A percentile compares a stretch with the other conserved stretches of the same genome.
phyloP scores from a whole-genome alignment of 2,797 vertebrate species.

The Clarias platycephalus region DNA sequence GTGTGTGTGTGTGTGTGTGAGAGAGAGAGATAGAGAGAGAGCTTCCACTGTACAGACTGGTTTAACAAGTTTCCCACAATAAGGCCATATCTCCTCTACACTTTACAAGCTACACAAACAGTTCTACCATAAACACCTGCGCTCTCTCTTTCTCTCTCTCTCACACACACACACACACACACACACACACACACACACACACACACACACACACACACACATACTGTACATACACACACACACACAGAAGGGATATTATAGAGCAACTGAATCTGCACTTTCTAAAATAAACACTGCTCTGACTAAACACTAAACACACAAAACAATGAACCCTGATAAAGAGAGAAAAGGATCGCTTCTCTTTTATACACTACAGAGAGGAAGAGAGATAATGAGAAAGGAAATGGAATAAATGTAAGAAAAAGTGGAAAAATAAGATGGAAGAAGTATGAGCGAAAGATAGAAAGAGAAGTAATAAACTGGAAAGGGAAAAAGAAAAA shows the following conservation, averaged over 20 bases:
- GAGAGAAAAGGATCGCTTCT: not conserved
- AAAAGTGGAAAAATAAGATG: not conserved
- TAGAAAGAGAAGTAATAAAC: not conserved
- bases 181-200: constrained; percentile 2
- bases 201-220: not conserved
- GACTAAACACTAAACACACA: not conserved
- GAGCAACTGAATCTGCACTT: not conserved
- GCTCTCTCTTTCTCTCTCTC: too few relatives aligned
- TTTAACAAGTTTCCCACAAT: constrained; percentile 8
- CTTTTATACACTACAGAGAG: not conserved
- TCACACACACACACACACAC: not conserved
- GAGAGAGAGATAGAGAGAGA: too few relatives aligned
- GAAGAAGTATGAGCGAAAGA: not conserved
- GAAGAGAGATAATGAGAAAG: not conserved
- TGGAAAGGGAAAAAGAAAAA: too few relatives aligned
- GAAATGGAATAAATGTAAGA: not conserved
- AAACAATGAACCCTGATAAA: not conserved
- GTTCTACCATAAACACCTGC: not conserved
- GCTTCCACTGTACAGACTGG: constrained; percentile 2
- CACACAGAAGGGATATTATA: not conserved
- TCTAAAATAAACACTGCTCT: not conserved
- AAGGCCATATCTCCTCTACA: not conserved
- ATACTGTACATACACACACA: not conserved
- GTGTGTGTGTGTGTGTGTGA: constrained; percentile 11
- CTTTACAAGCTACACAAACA: not conserved